A percentile compares a stretch with the other conserved stretches of the same genome.
Conservation (phyloP, 2,797 vertebrate species). For the Harpagifer antarcticus region DNA sequence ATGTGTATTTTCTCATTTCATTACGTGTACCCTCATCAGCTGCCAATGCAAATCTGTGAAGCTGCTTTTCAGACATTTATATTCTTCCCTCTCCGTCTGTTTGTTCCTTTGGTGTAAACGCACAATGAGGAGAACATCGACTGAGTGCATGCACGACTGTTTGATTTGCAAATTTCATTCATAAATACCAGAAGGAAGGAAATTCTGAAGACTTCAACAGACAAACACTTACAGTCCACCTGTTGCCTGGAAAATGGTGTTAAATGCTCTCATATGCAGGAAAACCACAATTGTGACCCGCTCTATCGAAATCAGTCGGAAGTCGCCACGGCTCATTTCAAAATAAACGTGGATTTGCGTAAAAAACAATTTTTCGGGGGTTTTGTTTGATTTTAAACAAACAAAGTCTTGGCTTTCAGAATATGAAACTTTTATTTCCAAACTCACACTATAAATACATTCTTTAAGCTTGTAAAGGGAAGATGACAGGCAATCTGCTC, state of each 20-base stretch:
- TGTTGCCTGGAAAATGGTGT: not conserved
- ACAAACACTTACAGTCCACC: too few relatives aligned
- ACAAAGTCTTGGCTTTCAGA: too few relatives aligned
- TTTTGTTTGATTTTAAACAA: too few relatives aligned
- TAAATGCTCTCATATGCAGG: not conserved
- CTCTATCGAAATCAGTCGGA: too few relatives aligned
- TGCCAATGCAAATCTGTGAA: not conserved
- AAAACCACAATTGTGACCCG: too few relatives aligned
- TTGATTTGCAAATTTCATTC: not conserved
- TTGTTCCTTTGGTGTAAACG: not conserved
- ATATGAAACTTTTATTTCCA: too few relatives aligned
- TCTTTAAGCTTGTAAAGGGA: too few relatives aligned
- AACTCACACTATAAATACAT: too few relatives aligned
- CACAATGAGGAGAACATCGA: not conserved
- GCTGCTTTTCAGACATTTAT: not conserved
- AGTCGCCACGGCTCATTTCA: too few relatives aligned
- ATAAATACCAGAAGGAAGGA: not conserved
- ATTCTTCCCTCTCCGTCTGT: not conserved
- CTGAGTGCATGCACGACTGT: not conserved
- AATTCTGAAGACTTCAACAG: not conserved
- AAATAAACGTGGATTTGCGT: too few relatives aligned
- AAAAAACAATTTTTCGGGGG: too few relatives aligned
- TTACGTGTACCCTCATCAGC: slow-evolving; percentile 9
- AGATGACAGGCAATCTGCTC: too few relatives aligned
- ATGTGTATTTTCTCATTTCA: slow-evolving; percentile 2